Base-by-base conservation (phyloP, 1,140 invertebrate species). In the Coenobita brevimanus region DNA sequence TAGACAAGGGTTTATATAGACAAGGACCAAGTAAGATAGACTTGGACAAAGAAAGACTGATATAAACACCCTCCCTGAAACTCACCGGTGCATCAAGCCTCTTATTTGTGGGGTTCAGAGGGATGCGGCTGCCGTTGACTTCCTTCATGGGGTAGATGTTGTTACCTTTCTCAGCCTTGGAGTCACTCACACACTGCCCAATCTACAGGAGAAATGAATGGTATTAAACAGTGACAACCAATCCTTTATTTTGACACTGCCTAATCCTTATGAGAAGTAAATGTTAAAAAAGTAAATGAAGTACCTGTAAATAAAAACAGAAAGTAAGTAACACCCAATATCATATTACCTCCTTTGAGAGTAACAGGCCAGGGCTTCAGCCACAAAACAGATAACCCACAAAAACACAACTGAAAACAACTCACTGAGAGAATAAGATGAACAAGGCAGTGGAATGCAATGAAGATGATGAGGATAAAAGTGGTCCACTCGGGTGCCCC, bases 361-460 rank as follows among this genome's bases (percentile, higher is more conserved):
- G n/a, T n/a, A n/a, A n/a, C n/a, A n/a, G n/a, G n/a, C n/a, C n/a
- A n/a, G n/a, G n/a, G n/a, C n/a, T n/a, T n/a, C n/a, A n/a, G n/a
- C n/a, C n/a, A n/a, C n/a, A n/a, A n/a, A n/a, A n/a, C n/a, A n/a
- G n/a, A n/a, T n/a, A n/a, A n/a, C n/a, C n/a, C n/a, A n/a, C n/a
- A 57, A n/a, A 33, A 75, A 38, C 10, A 36, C 75, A 54, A 36
- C 73, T 1, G 64, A 54, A 79, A 88, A 83, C 43, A 82, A 94
- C 95, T 96, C 94, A 97, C 96, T 91, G 97, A 97, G 60, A 99
- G 94, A 78, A 97, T 94, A n/a, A 99, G 92, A 92, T 99, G 98
- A 91, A 97, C 95, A 33, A 97, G 91, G 43, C 98, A 95, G 92
- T 99, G 97, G 92, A 98, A 96, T 2, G 95, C 95, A 13, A 99